Conservation (phyloP, 2,113 vertebrate genomes). For the Gallinago media region DNA sequence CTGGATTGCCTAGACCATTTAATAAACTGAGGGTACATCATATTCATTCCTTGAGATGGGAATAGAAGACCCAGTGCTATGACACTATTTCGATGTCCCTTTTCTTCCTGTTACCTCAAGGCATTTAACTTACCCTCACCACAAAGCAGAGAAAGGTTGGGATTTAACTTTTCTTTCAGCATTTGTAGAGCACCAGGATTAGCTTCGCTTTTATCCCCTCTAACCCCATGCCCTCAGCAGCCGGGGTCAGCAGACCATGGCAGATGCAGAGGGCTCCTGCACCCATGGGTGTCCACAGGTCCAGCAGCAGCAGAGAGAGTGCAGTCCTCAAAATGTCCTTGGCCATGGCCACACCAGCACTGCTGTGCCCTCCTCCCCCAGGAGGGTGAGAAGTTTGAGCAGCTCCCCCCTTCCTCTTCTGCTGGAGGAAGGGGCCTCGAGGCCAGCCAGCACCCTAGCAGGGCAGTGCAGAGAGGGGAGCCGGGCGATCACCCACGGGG, state of each 20-base stretch:
- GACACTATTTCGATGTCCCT: neutral
- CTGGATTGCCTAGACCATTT: neutral
- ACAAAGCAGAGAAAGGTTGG: neutral
- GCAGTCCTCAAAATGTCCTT: rapidly evolving
- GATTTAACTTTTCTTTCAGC: neutral
- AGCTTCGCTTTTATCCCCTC: neutral
- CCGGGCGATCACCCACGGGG: rapidly evolving
- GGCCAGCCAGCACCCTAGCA: neutral
- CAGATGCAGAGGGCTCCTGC: neutral
- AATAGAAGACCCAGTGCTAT: rapidly evolving
- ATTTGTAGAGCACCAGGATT: neutral
- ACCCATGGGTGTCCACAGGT: neutral
- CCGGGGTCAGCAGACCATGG: neutral
- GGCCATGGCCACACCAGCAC: rapidly evolving
- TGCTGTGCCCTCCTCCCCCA: neutral
- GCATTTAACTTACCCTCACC: neutral
- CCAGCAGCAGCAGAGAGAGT: neutral
- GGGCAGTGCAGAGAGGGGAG: neutral
- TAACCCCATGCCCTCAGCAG: rapidly evolving
- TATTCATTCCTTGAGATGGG: neutral
- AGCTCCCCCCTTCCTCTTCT: neutral
- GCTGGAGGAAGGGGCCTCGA: neutral
- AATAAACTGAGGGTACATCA: neutral
- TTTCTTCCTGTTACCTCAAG: neutral
- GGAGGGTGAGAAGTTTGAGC: neutral